Conservation (phyloP, 2,797 vertebrate species). For the Sardinella longiceps region DNA sequence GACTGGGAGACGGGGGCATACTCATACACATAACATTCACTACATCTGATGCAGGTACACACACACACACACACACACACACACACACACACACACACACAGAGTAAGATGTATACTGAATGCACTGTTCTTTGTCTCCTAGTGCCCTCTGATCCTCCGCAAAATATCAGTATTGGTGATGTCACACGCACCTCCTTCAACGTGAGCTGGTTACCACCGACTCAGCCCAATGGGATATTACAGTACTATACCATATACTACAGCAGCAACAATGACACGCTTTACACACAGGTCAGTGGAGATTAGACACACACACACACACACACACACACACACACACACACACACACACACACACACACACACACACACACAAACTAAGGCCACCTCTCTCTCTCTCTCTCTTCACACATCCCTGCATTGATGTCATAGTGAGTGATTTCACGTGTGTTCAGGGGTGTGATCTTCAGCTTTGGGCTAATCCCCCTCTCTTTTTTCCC, state of each 20-base stretch:
- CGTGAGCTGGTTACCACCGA: slow-evolving; percentile 85
- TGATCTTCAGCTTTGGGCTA: no score
- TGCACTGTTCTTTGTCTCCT: slow-evolving; percentile 49
- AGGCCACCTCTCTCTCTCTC: no score
- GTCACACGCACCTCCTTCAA: slow-evolving; percentile 79
- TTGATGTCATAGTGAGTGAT: no score
- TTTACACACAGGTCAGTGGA: slow-evolving; percentile 80
- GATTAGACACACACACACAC: slow-evolving; percentile 22
- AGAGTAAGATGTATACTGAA: background rate
- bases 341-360: background rate
- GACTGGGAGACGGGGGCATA: slow-evolving; percentile 85
- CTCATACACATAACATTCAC: slow-evolving; percentile 82
- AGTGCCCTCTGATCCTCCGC: slow-evolving; percentile 90
- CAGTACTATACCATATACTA: slow-evolving; percentile 88
- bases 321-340: slow-evolving; percentile 24
- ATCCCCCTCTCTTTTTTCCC: no score
- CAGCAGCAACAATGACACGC: slow-evolving; percentile 73
- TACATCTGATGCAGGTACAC: slow-evolving; percentile 83
- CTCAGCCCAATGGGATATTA: slow-evolving; percentile 88
- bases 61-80: slow-evolving; percentile 18
- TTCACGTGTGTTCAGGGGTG: no score
- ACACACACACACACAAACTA: background rate
- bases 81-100: slow-evolving; percentile 25
- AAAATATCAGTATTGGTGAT: slow-evolving; percentile 80
- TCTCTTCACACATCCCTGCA: no score